These are phyloP conservation scores for Eurystomus gularis DNA, from an alignment of 2,113 vertebrate species.

Conservation along the genomic window DNA sequence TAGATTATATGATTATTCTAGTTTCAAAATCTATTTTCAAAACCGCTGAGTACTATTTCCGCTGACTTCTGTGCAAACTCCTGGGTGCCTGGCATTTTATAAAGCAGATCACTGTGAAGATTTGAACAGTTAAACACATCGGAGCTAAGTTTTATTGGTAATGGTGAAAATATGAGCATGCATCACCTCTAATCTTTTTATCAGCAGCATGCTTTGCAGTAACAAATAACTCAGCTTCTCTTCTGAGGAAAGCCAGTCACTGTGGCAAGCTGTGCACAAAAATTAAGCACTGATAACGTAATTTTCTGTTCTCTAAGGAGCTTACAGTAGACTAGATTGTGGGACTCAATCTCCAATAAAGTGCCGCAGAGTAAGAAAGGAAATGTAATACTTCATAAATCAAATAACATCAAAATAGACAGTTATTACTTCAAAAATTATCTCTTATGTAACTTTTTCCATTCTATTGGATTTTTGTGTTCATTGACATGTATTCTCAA, in stretches of 20 bases:
- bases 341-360: neutral
- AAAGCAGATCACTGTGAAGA: neutral
- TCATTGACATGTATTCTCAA: neutral
- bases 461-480: neutral
- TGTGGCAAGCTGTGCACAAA: neutral
- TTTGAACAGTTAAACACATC: neutral
- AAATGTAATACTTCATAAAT: neutral
- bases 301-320: conserved; percentile 9
- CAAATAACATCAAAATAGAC: neutral
- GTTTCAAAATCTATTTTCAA: neutral
- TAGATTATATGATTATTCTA: neutral
- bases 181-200: conserved; percentile 22
- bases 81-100: neutral
- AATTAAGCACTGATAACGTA: neutral
- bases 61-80: neutral
- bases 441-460: neutral
- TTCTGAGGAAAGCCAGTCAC: neutral
- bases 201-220: neutral
- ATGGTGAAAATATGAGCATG: neutral
- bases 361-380: neutral
- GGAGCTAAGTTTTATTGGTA: neutral
- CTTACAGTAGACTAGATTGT: neutral
- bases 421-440: neutral
- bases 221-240: neutral
- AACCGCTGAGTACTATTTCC: neutral